Evolutionary conservation across 2,113 vertebrate genomes (phyloP), one percentile per base, ranked within the genome.

Genomic region (Rhynchomys soricoides): DNA sequence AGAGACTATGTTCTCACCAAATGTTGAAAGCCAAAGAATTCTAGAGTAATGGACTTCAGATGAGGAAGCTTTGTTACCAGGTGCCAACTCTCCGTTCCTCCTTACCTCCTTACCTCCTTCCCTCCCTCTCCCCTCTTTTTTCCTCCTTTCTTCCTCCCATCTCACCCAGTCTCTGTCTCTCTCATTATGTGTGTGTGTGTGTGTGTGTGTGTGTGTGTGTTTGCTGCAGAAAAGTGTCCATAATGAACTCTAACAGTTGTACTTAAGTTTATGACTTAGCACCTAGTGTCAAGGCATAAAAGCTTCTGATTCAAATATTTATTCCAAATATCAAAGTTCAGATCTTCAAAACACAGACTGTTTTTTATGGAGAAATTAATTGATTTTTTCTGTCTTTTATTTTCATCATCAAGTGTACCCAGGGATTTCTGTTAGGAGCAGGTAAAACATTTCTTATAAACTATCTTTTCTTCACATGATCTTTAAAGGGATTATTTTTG

Each of bases 301-400:
- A 78, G n/a, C 43, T 62, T 10, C 79, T 52, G 19, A 26, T 92
- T 79, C 21, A 93, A 83, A 90, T 83, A n/a, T 59, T 62, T 15
- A 62, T 91, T 90, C 89, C 86, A 59, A 73, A 11, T 40, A 50
- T 74, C 50, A 75, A 85, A 94, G 31, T 52, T 70, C 79, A 97
- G 7, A 86, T 92, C 29, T 94, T 95, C 19, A 74, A 64, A 79
- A 91, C 87, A 70, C 15, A 48, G 19, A 10, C 34, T 81, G 62
- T 81, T 95, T 95, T 87, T 94, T 48, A 86, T 66, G 5, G 29
- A 66, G 75, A 71, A 64, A 50, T 87, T 52, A 29, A 88, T 71
- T 93, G n/a, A 93, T 90, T 95, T 96, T 95, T 40, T 34, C 40
- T 37, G 82, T 93, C 34, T 31, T 82, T 96, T 96, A 59, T 95